Evolutionary conservation across 2,113 vertebrate species (phyloP).

Genomic region (Pangasianodon gigas): DNA sequence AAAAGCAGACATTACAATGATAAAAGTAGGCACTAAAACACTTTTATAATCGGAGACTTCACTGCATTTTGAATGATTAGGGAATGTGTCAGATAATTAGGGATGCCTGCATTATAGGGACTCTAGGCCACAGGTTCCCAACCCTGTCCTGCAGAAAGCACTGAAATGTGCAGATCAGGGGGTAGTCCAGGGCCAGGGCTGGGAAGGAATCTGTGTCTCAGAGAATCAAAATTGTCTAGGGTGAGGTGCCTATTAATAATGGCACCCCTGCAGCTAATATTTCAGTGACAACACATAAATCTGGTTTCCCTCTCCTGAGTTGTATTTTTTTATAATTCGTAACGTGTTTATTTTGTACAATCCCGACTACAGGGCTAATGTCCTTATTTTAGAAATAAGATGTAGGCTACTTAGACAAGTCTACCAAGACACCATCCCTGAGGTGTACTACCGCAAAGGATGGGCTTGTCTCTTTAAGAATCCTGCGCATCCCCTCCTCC

Average conservation of each 20-base stretch:
- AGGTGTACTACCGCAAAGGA: constrained; percentile 14
- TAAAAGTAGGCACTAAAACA: background rate
- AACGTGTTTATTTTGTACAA: background rate
- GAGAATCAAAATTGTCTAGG: no score
- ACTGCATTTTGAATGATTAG: background rate
- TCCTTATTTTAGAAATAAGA: background rate
- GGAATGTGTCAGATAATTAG: background rate
- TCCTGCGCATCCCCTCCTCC: constrained; percentile 19
- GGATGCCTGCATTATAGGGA: background rate
- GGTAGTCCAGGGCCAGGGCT: background rate
- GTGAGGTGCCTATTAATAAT: background rate
- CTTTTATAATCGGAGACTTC: background rate
- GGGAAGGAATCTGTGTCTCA: background rate
- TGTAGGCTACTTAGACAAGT: background rate
- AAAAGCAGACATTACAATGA: background rate
- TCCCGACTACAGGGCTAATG: background rate
- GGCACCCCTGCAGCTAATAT: background rate
- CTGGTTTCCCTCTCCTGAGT: background rate
- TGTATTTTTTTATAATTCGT: background rate
- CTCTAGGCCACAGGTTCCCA: background rate
- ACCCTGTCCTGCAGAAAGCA: background rate
- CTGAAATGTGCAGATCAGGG: background rate
- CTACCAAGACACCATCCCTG: background rate
- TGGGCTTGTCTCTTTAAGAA: constrained; percentile 55
- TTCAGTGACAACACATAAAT: background rate